phyloP scores from a whole-genome alignment of 1,140 invertebrate species.

The Meloidogyne floridensis region DNA sequence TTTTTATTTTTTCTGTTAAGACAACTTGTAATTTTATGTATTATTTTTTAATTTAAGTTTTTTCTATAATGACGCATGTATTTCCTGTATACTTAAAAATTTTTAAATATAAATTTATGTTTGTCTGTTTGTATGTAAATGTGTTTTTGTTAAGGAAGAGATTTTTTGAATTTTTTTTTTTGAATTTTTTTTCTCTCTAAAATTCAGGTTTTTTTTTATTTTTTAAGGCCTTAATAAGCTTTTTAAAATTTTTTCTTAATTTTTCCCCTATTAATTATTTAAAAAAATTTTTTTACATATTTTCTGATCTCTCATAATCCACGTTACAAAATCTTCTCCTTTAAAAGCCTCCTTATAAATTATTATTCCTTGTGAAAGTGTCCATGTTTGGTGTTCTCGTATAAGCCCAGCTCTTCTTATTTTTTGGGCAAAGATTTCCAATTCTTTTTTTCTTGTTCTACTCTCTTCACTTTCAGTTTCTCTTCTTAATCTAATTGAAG shows the following conservation, averaged over 20 bases:
- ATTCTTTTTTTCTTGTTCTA: constrained; percentile 22
- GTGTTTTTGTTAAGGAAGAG: too few species aligned
- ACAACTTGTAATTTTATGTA: too few species aligned
- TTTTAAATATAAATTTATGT: too few species aligned
- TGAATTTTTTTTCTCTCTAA: too few species aligned
- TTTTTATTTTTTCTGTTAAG: too few species aligned
- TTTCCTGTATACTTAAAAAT: too few species aligned
- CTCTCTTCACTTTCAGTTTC: background rate
- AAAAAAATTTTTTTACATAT: background rate
- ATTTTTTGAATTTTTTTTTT: too few species aligned
- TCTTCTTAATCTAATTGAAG: background rate
- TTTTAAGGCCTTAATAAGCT: background rate
- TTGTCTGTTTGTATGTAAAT: too few species aligned
- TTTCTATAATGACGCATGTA: too few species aligned
- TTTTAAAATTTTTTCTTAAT: background rate
- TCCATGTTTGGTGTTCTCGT: constrained; percentile 51
- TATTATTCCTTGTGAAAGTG: constrained; percentile 45
- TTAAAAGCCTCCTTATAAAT: constrained; percentile 66
- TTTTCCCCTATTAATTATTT: background rate
- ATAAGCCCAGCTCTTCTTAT: constrained; percentile 65
- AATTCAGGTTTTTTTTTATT: too few species aligned
- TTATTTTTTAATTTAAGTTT: too few species aligned
- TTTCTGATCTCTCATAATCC: constrained; percentile 61
- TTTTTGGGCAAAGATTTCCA: constrained; percentile 57
- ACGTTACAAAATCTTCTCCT: constrained; percentile 67